Evolutionary conservation across 2,888 invertebrate genomes (phyloP), one percentile per base, ranked within the genome.

Genomic region (Melinaea marsaeus): DNA sequence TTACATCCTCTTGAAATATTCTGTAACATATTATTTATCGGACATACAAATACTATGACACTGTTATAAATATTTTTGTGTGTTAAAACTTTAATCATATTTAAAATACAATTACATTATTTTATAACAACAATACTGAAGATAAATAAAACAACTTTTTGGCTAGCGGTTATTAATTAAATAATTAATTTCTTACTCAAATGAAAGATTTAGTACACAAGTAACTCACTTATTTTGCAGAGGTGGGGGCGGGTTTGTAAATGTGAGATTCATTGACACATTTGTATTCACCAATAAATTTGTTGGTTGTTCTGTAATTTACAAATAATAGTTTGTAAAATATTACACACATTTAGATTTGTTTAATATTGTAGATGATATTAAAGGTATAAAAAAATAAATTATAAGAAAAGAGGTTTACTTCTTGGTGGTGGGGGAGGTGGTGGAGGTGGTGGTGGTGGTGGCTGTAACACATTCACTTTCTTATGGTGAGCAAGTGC

Each of bases 401-500:
- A 7, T 57, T 13, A 13, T 13, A 13, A 47, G 42, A 13, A 54
- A 55, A 47, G 47, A 22, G 51, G 13, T 51, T 51, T 58, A 51
- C 51, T 7, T 51, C 32, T 42, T 42, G 42, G 42, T 5, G 9
- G 42, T 42, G 42, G 42, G 3, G 42, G 42, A 2, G 67, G 68
- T 2, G 66, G 66, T 2, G 64, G 73, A 3, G 77, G 75, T 9
- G 75, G 76, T 0, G 78, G 77, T 0, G 77, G 76, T 0, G 78
- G 76, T 0, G 75, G 75, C 32, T 73, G 73, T 32, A 67, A 33
- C 0, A 63, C 60, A 1, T 55, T 67, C 4, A 55, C 51, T 32
- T 79, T 78, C 64, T 79, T 82, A 0, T 83, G 71, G 58, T 86
- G 85, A 2, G 74, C 74, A 7, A 79, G 48, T 0, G 80, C 72